phyloP scores from a whole-genome alignment of 2,113 vertebrate genomes.

The Nibea albiflora region DNA sequence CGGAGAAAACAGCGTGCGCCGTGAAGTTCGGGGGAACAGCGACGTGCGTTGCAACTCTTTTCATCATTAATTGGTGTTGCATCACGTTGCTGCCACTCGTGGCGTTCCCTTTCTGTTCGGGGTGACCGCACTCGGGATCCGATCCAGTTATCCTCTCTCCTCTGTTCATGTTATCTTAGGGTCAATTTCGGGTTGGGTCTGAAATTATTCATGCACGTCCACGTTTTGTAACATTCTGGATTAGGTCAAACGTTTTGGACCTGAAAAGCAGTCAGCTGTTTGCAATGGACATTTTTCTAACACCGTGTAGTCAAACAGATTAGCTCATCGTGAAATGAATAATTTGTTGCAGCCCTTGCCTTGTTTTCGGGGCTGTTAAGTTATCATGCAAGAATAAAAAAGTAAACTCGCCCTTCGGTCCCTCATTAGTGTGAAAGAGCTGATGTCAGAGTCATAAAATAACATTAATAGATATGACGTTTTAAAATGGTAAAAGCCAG shows the following conservation, averaged over 20 bases:
- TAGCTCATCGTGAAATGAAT: neutral
- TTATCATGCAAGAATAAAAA: neutral
- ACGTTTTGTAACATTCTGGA: neutral
- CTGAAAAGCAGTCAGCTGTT: neutral
- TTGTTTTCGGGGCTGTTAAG: neutral
- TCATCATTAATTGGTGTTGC: neutral
- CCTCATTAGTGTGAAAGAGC: slow-evolving; percentile 34
- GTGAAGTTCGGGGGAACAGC: neutral
- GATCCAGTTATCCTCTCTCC: neutral
- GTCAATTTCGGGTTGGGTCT: neutral
- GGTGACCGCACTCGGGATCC: neutral
- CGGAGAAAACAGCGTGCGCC: neutral
- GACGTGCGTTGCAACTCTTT: neutral
- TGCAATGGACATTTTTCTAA: neutral
- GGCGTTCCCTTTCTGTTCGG: neutral
- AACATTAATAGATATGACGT: slow-evolving; percentile 53
- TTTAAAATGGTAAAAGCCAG: slow-evolving; percentile 52
- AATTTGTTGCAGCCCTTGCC: neutral
- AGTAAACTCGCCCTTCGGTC: slow-evolving; percentile 22
- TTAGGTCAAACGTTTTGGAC: neutral
- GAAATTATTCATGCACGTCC: neutral
- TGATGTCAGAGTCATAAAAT: slow-evolving; percentile 60
- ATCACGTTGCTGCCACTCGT: neutral
- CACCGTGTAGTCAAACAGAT: neutral
- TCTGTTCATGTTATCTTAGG: neutral